Evolutionary conservation across 2,888 invertebrate genomes (phyloP), one percentile per base, ranked within the genome.

Genomic region (Aphodius granarius): DNA sequence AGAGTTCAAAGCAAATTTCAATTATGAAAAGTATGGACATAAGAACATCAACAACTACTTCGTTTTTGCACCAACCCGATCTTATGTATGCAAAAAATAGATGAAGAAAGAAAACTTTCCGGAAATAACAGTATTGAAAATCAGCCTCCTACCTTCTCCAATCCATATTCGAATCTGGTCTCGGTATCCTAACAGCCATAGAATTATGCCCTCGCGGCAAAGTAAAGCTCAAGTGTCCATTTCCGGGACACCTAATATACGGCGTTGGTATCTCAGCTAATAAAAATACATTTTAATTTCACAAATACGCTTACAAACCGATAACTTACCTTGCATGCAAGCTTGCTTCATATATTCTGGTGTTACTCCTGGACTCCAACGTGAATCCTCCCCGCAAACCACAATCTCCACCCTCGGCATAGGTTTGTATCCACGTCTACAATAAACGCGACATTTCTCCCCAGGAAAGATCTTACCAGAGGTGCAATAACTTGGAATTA

Each of bases 141-240:
- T 13, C 4, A 43, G 6, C 6, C n/a, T 62, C 22, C 76, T 86
- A 90, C 90, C 89, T 89, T 86, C 88, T 88, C 89, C 90, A 92
- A 83, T 93, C 91, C 82, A 92, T 89, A 84, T 93, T 93, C 43
- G 93, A 91, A 81, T 91, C 90, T 0, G 91, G 88, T 76, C 90
- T 87, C 1, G 90, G 89, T 74, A 91, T 88, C 70, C 87, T 85
- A 66, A 91, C 88, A 75, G 87, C 84, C 80, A 89, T 87, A 16
- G 87, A 86, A 64, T 84, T 86, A 79, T 89, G 87, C 63, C 89
- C 88, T 18, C 86, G 83, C 63, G 89, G 88, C 70, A 93, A 86
- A 70, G 89, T 88, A 62, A 91, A 89, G 43, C 89, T 89, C 65
- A 92, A 87, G 81, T 91, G 90, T 65, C 89, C 86, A 63, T 81